Evolutionary conservation across 2,113 vertebrate genomes (phyloP), one percentile per base, ranked within the genome.

Genomic region (Equus quagga): DNA sequence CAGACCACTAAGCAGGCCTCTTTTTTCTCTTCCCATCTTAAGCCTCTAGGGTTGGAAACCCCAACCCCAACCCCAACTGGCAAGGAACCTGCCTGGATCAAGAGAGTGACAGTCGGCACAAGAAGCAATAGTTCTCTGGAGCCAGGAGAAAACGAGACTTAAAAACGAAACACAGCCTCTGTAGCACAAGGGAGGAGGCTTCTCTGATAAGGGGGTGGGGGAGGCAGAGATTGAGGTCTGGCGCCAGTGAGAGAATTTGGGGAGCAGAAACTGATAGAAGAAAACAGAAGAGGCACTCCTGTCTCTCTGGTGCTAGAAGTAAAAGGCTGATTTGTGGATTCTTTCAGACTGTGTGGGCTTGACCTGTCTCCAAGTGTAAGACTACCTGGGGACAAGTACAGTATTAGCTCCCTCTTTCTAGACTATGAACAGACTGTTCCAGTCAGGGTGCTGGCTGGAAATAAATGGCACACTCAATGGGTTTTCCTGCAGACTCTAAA

Each of bases 311-410:
- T 14, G 54, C 67, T 56, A 44, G 60, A 82, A 69, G 54, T 46
- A 76, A 93, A 92, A 92, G 51, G 33, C 46, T 70, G n/a, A 72
- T 84, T 91, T 46, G 73, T 76, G 49, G 11, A 13, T 78, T 87
- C 4, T 86, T 96, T 79, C 80, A 73, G 54, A 54, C 19, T 23
- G n/a, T 76, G 41, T 87, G 92, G 91, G 90, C 44, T n/a, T 91
- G 84, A 82, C 80, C 89, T 64, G 19, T 69, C 78, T 89, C 46
- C 24, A 44, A 70, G 69, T 4, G 46, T 64, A 69, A 87, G n/a
- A 70, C 64, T 76, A 23, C n/a, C 31, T 89, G 26, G 58, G 41
- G 72, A 72, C 49, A 95, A 92, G 44, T 7, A 85, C 5, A 41
- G 49, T 36, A 60, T 5, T 10, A 62, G 62, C 56, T 41, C 46